Conservation (phyloP, 2,888 invertebrate species). For the Tortrix viridana region DNA sequence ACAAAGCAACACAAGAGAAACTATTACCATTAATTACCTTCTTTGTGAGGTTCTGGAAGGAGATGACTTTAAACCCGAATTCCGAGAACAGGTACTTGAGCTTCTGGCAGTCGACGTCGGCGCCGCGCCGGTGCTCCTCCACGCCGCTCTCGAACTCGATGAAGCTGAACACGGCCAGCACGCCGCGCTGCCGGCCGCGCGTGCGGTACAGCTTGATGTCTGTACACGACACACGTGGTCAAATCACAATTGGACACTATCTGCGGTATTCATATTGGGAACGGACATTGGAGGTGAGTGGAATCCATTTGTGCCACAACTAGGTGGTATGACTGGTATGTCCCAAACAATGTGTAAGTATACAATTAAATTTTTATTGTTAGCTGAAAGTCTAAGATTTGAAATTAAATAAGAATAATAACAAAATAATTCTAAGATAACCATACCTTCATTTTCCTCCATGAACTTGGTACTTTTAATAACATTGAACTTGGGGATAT, state of each 20-base stretch:
- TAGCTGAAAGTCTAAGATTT: no score
- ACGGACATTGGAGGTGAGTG: no score
- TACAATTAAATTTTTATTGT: no score
- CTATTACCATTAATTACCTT: no score
- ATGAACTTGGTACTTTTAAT: slow-evolving; percentile 61
- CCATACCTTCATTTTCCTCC: slow-evolving; percentile 30
- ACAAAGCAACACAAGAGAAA: no score
- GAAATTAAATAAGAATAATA: no score
- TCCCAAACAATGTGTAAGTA: no score
- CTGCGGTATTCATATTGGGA: no score
- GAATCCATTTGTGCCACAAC: no score
- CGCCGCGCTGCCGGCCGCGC: slow-evolving; percentile 82
- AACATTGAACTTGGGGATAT: slow-evolving; percentile 59
- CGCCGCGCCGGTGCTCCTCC: slow-evolving; percentile 79
- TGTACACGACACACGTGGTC: slow-evolving; percentile 40
- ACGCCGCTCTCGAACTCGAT: slow-evolving; percentile 75
- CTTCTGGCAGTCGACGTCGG: slow-evolving; percentile 84
- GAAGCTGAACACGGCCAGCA: slow-evolving; percentile 86
- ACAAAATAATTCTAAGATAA: background rate
- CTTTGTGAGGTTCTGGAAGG: slow-evolving; percentile 69
- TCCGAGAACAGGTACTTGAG: slow-evolving; percentile 84
- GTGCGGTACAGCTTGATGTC: slow-evolving; percentile 78
- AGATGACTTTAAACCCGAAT: slow-evolving; percentile 81
- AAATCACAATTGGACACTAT: no score
- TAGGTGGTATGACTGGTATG: no score